phyloP scores from a whole-genome alignment of 2,797 vertebrate genomes.

The Danio aesculapii region DNA sequence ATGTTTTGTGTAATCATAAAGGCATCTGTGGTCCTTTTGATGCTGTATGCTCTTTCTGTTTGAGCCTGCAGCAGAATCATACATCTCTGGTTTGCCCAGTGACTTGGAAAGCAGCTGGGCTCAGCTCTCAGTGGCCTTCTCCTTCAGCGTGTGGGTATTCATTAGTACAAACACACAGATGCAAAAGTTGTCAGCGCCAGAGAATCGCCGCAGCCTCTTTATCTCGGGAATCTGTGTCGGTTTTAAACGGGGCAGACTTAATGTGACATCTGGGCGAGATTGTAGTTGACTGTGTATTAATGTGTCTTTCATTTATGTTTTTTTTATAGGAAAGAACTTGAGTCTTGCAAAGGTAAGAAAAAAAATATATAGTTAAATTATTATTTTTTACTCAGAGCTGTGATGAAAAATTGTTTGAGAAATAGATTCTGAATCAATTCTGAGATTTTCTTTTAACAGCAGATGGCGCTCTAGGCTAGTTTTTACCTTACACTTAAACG shows the following conservation, averaged over 20 bases:
- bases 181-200: constrained; percentile 17
- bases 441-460: too few relatives aligned
- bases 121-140: constrained; percentile 12
- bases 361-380: background rate
- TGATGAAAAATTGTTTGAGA: too few relatives aligned
- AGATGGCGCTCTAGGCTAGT: too few relatives aligned
- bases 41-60: background rate
- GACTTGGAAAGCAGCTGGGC: constrained; percentile 45
- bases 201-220: background rate
- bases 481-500: too few relatives aligned
- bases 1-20: constrained; percentile 3
- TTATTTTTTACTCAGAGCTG: too few relatives aligned
- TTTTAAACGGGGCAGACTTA: constrained; percentile 9
- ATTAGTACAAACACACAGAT: constrained; percentile 30
- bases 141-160: constrained; percentile 22
- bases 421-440: too few relatives aligned
- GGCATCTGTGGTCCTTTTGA: constrained; percentile 15
- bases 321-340: constrained; percentile 87
- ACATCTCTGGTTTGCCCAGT: constrained; percentile 37
- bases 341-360: constrained; percentile 90
- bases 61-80: constrained; percentile 37
- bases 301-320: constrained; percentile 52
- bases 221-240: background rate
- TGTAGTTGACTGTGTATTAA: background rate
- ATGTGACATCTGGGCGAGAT: constrained; percentile 29